phyloP scores from a whole-genome alignment of 2,113 vertebrate genomes.

The Peromyscus leucopus region DNA sequence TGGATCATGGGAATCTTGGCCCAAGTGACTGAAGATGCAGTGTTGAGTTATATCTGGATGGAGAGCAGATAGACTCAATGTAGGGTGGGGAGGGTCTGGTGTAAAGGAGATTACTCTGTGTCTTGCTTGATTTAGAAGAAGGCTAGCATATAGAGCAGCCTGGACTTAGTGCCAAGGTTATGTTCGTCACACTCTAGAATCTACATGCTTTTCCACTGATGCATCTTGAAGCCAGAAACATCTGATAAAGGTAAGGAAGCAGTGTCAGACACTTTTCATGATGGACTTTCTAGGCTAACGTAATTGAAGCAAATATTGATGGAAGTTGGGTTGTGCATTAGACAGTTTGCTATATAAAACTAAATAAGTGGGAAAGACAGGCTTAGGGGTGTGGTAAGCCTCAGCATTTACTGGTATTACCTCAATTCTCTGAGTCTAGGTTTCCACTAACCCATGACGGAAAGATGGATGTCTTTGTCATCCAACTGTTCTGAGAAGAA shows the following conservation, averaged over 20 bases:
- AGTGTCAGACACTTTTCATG: too few species aligned
- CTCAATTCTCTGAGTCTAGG: not conserved
- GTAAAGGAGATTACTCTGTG: not conserved
- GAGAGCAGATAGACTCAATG: not conserved
- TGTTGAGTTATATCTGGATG: not conserved
- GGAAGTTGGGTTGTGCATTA: too few species aligned
- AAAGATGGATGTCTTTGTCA: not conserved
- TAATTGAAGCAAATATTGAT: not conserved
- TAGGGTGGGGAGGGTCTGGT: fast-evolving
- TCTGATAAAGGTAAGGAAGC: not conserved
- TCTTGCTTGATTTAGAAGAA: not conserved
- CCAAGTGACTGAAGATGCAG: not conserved
- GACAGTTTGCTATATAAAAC: not conserved
- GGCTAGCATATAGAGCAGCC: not conserved
- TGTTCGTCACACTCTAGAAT: not conserved
- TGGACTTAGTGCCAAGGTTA: too few species aligned
- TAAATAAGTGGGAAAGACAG: not conserved
- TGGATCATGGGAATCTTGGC: not conserved
- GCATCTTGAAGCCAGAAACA: fast-evolving
- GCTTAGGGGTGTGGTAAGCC: not conserved
- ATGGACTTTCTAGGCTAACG: not conserved
- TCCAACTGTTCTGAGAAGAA: not conserved
- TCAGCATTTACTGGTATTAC: too few species aligned
- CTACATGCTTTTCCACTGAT: not conserved
- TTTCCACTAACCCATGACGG: not conserved